A percentile compares a stretch with the other conserved stretches of the same genome.
Evolutionary conservation across 2,113 vertebrate species (phyloP).

Genomic region (Nibea albiflora): DNA sequence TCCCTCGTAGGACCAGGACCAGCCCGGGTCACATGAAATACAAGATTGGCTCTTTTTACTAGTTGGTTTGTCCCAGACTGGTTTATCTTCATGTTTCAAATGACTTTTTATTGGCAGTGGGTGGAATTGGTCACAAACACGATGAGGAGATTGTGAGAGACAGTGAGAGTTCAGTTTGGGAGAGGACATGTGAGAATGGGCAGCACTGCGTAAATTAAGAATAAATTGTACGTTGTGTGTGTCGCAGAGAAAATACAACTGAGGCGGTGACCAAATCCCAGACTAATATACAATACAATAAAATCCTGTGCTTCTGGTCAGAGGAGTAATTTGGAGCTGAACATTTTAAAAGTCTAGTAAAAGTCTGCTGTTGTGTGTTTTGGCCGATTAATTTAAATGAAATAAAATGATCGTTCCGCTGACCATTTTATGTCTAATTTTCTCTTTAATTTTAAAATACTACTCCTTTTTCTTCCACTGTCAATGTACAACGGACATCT

Average conservation of each 20-base stretch:
- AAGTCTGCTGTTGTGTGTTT: background rate
- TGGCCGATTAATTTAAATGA: background rate
- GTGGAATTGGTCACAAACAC: slow-evolving; percentile 26
- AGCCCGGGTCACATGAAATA: slow-evolving; percentile 52
- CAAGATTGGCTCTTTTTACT: slow-evolving; percentile 7
- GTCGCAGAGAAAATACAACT: too few relatives aligned
- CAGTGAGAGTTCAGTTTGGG: slow-evolving; percentile 28
- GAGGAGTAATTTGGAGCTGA: background rate
- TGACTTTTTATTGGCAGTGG: slow-evolving; percentile 33
- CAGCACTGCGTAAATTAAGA: slow-evolving; percentile 17
- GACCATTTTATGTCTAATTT: background rate
- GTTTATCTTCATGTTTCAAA: slow-evolving; percentile 33
- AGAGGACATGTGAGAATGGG: slow-evolving; percentile 24
- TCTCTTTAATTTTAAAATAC: too few relatives aligned
- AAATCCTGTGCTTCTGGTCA: background rate
- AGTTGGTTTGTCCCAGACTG: slow-evolving; percentile 3
- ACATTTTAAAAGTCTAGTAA: background rate
- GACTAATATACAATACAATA: slow-evolving; percentile 8
- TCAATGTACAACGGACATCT: too few relatives aligned
- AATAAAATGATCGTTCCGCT: background rate
- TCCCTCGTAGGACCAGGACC: slow-evolving; percentile 12
- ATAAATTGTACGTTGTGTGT: background rate
- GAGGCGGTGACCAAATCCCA: background rate
- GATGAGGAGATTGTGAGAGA: background rate
- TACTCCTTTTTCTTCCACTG: too few relatives aligned